A percentile compares a stretch with the other conserved stretches of the same genome.
phyloP scores from a whole-genome alignment of 2,888 invertebrate genomes.

The Deilephila elpenor region DNA sequence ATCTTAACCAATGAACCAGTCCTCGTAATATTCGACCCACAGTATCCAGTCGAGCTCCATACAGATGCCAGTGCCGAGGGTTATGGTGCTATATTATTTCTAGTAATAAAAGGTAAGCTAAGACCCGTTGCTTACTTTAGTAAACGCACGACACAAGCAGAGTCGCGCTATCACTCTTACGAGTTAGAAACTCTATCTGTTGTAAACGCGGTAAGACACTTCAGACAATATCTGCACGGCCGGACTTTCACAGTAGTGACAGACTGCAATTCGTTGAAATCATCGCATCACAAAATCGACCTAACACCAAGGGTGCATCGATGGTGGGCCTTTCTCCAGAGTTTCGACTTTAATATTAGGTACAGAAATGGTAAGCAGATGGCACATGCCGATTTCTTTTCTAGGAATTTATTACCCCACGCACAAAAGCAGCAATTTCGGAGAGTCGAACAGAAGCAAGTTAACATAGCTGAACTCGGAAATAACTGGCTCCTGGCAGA shows the following conservation, averaged over 20 bases:
- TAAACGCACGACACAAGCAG: neutral
- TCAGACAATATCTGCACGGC: neutral
- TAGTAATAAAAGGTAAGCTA: neutral
- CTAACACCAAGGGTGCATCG: neutral
- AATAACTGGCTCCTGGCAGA: constrained; percentile 9
- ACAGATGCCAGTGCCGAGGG: neutral
- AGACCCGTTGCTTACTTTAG: neutral
- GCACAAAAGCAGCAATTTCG: too few relatives aligned
- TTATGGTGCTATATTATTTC: neutral
- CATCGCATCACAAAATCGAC: neutral
- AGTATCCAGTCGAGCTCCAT: neutral
- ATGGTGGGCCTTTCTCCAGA: neutral
- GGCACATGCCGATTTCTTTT: too few relatives aligned
- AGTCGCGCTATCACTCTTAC: neutral
- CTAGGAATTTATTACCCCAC: too few relatives aligned
- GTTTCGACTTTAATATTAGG: neutral
- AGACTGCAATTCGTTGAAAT: neutral
- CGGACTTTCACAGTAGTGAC: neutral
- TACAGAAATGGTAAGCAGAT: too few relatives aligned
- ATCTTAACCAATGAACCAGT: constrained; percentile 39
- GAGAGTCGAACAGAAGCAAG: neutral
- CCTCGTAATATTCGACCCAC: constrained; percentile 29
- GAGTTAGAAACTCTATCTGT: neutral
- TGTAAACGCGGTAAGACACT: neutral
- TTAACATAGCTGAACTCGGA: neutral